Evolutionary conservation across 2,888 invertebrate genomes (phyloP).

Genomic region (Eristalinus sepulchralis): DNA sequence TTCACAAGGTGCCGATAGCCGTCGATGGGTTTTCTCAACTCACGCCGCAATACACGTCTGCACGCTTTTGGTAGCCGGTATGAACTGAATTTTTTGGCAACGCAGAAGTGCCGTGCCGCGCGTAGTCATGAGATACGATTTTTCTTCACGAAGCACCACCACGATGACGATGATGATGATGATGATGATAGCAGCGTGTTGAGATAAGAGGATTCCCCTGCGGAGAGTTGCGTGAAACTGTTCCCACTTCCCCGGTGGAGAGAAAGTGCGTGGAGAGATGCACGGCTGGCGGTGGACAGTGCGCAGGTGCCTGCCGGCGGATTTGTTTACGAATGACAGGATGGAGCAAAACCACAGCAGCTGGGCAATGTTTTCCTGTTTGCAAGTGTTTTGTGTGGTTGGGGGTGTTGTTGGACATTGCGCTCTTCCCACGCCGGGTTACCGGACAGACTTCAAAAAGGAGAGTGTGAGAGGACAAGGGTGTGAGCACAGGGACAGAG

Average conservation of each 20-base stretch:
- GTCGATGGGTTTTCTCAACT: background rate
- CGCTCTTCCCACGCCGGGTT: background rate
- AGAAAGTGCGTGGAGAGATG: background rate
- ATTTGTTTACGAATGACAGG: constrained; percentile 63
- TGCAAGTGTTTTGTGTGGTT: background rate
- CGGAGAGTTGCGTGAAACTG: constrained; percentile 37
- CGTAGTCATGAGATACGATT: constrained; percentile 28
- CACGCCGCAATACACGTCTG: constrained; percentile 40
- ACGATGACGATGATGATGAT: constrained; percentile 9
- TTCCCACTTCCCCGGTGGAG: constrained; percentile 47
- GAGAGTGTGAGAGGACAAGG: no score
- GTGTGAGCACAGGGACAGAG: background rate
- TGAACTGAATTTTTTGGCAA: constrained; percentile 40
- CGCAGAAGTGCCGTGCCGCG: constrained; percentile 14
- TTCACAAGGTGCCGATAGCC: background rate
- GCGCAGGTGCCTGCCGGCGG: constrained; percentile 31
- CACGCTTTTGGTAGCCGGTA: constrained; percentile 33
- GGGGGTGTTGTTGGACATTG: constrained; percentile 22
- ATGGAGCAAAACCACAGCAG: constrained; percentile 11
- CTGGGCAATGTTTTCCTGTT: constrained; percentile 13
- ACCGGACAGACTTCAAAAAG: no score
- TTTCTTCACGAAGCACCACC: background rate
- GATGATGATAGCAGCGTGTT: constrained; percentile 17
- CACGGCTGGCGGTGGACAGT: background rate
- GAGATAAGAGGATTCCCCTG: constrained; percentile 29